Conservation (phyloP, 2,113 vertebrate species). For the Mesocricetus auratus region DNA sequence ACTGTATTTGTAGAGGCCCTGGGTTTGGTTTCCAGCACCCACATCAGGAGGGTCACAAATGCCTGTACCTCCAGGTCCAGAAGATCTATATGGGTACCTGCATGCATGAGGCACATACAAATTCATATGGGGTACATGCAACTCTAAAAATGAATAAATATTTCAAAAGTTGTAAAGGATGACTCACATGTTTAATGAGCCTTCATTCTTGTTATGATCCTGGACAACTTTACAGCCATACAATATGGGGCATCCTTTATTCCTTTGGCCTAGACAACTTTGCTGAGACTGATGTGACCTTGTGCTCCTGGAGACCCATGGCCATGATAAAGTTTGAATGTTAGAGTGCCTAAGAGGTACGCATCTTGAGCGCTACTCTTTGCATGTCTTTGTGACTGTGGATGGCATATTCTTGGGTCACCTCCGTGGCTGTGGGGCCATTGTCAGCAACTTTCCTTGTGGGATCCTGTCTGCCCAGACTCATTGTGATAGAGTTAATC, state of each 20-base stretch:
- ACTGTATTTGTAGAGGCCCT: background rate
- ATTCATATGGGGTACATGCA: background rate
- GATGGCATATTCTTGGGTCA: slow-evolving; percentile 89
- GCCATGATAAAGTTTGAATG: slow-evolving; percentile 94
- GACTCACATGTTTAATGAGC: slow-evolving; percentile 92
- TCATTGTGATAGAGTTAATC: background rate
- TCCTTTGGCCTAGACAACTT: slow-evolving; percentile 93
- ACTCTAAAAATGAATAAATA: background rate
- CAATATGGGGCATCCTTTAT: slow-evolving; percentile 91
- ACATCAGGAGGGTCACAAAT: background rate
- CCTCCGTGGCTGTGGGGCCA: slow-evolving; percentile 92
- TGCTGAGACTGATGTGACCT: slow-evolving; percentile 88
- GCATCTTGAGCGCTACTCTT: slow-evolving; percentile 90
- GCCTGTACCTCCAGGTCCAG: background rate
- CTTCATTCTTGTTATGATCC: slow-evolving; percentile 91
- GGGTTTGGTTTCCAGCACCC: background rate
- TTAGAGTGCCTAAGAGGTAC: slow-evolving; percentile 89
- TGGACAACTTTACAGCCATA: slow-evolving; percentile 89
- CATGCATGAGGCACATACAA: background rate
- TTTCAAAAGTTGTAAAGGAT: background rate
- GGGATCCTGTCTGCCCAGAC: slow-evolving; percentile 87
- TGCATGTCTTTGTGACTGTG: slow-evolving; percentile 93
- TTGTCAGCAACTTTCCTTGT: slow-evolving; percentile 92
- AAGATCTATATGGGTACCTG: background rate
- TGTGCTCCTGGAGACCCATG: slow-evolving; percentile 92